Percentiles rank a stretch among this genome's conserved stretches.
Evolutionary conservation across 1,140 invertebrate species (phyloP).

Genomic region (Drosophila tani): DNA sequence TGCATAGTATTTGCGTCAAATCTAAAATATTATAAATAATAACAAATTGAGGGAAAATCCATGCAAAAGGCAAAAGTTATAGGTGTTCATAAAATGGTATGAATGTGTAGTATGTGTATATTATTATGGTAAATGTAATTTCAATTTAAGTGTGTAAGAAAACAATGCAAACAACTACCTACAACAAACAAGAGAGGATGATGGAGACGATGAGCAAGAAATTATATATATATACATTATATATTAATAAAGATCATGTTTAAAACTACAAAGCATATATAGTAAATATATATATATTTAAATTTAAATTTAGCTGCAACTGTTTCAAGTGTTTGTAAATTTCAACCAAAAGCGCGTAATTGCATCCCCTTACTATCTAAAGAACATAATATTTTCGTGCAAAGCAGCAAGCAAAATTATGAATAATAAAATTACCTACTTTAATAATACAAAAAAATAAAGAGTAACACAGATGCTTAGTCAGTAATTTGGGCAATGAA

Average conservation of each 20-base stretch:
- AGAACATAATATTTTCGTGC: conserved; percentile 46
- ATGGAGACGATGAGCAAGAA: conserved; percentile 48
- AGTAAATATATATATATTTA: conserved; percentile 60
- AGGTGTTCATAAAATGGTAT: conserved; percentile 69
- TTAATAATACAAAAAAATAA: conserved; percentile 7
- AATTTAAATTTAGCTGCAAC: conserved; percentile 71
- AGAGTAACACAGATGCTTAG: conserved; percentile 40
- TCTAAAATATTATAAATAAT: conserved; percentile 47
- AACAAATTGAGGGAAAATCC: conserved; percentile 49
- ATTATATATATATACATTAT: conserved; percentile 55
- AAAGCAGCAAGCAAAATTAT: conserved; percentile 23
- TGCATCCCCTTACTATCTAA: conserved; percentile 48
- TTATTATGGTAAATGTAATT: conserved; percentile 55
- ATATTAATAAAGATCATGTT: conserved; percentile 39
- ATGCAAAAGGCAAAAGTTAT: conserved; percentile 51
- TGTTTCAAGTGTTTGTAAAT: conserved; percentile 71
- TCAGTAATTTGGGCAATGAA: conserved; percentile 53
- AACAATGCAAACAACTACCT: conserved; percentile 80
- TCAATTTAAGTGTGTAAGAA: conserved; percentile 67
- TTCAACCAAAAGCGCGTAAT: conserved; percentile 53
- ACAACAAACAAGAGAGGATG: conserved; percentile 53
- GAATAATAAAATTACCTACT: conserved; percentile 21
- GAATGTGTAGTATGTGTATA: conserved; percentile 61
- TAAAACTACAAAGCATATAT: conserved; percentile 40
- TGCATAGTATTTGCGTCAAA: conserved; percentile 71